Evolutionary conservation across 2,113 vertebrate genomes (phyloP).

Genomic region (Rhineura floridana): DNA sequence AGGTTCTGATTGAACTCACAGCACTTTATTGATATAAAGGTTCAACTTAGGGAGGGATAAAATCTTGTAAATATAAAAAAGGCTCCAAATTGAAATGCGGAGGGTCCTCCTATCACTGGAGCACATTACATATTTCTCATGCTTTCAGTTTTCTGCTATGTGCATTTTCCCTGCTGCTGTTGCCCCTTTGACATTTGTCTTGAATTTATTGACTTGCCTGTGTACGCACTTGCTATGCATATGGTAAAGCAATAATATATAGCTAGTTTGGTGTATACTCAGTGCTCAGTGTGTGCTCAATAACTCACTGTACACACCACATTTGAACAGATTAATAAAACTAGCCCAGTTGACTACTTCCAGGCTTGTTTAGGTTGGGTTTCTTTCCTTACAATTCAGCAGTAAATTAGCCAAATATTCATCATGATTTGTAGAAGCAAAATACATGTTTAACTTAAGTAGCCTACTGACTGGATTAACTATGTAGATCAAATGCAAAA

Average conservation of each 20-base stretch:
- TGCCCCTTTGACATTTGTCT: not conserved
- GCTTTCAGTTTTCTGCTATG: not conserved
- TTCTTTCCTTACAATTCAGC: no score
- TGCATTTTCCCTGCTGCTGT: not conserved
- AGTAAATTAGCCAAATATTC: not conserved
- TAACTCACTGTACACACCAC: not conserved
- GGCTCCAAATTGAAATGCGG: not conserved
- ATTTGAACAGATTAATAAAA: no score
- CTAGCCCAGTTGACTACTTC: no score
- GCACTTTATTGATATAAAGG: no score
- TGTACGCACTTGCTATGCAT: not conserved
- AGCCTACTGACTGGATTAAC: not conserved
- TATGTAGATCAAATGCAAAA: constrained; percentile 31
- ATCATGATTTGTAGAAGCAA: constrained; percentile 29
- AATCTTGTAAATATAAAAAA: not conserved
- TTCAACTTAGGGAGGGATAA: no score
- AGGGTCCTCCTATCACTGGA: not conserved
- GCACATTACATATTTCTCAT: not conserved
- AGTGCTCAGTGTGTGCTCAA: not conserved
- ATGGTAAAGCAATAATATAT: not conserved
- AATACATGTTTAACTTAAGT: constrained; percentile 9
- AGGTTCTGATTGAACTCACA: no score
- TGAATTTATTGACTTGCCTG: not conserved
- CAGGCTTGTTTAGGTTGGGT: no score
- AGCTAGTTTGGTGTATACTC: not conserved